Evolutionary conservation across 2,797 vertebrate species (phyloP), one percentile per base, ranked within the genome.

Genomic region (Tapirus indicus): DNA sequence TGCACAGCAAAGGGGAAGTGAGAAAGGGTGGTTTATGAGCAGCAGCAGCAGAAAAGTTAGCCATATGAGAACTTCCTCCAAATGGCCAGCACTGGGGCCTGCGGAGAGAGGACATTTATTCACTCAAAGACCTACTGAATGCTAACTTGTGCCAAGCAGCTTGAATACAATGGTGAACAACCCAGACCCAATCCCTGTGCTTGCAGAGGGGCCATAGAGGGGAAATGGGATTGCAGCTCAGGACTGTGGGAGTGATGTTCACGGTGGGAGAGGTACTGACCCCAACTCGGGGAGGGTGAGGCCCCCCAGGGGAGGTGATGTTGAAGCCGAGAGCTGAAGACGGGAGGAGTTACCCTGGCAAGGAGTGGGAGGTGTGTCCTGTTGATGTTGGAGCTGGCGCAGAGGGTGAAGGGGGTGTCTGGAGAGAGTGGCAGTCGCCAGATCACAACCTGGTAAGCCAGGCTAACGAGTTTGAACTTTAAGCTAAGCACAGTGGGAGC

Each of bases 161-260:
- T 9, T 1, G 44, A 56, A 29, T 3, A 9, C 18, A 44, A 7
- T 38, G 38, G 23, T 49, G 25, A 23, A 21, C 0, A 14, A 9
- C 58, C 38, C 10, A 8, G 32, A 20, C 64, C 44, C 11, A 5
- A 7, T 20, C 13, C n/a, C 20, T 62, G 35, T 11, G 23, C 41
- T 80, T 5, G 2, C 2, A 52, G n/a, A 29, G 27, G 52, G n/a
- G 27, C 54, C 25, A 8, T n/a, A 52, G 77, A 38, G 58, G 32
- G 44, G 6, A 11, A 14, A 0, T 1, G 13, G 5, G 32, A 23
- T 41, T 23, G 35, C 17, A 18, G 0, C 58, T 18, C 18, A 3
- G 38, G 4, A 21, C 60, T 16, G 1, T 5, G 62, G 27, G 10
- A 49, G 13, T 8, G 25, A 6, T 25, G 25, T 23, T n/a, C 27